Evolutionary conservation across 1,140 invertebrate genomes (phyloP).

Genomic region (Drosophila sproati): DNA sequence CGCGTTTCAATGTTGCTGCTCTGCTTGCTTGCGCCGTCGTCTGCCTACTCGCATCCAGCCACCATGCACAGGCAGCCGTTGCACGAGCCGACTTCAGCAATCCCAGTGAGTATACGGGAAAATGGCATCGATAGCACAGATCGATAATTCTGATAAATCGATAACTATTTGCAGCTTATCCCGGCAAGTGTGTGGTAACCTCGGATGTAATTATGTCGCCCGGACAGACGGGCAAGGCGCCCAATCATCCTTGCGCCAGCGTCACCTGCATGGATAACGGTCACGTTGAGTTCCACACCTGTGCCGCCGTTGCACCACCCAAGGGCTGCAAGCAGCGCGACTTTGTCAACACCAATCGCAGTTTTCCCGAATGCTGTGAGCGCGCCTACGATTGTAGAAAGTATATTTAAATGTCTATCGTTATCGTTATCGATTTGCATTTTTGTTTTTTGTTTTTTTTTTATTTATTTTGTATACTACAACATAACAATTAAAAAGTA

Average conservation of each 20-base stretch:
- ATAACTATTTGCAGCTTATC: constrained; percentile 46
- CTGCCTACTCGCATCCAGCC: constrained; percentile 24
- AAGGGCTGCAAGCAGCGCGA: constrained; percentile 80
- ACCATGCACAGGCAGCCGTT: constrained; percentile 48
- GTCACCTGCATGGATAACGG: constrained; percentile 59
- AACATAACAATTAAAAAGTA: constrained; percentile 82
- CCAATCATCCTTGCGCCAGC: constrained; percentile 67
- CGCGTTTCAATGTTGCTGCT: constrained; percentile 31
- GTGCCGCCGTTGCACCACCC: constrained; percentile 59
- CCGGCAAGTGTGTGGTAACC: constrained; percentile 72
- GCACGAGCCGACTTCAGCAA: constrained; percentile 57
- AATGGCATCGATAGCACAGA: not conserved
- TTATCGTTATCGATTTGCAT: constrained; percentile 14
- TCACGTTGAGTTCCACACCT: constrained; percentile 63
- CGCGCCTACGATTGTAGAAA: constrained; percentile 68
- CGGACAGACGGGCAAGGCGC: constrained; percentile 66
- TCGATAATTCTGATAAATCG: not conserved
- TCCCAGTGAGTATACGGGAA: constrained; percentile 55
- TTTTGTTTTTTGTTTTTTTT: constrained; percentile 36
- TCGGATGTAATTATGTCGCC: constrained; percentile 58
- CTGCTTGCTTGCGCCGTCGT: constrained; percentile 34
- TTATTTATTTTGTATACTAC: constrained; percentile 80
- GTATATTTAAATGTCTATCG: constrained; percentile 49
- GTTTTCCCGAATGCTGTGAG: constrained; percentile 73
- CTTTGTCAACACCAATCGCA: constrained; percentile 73